These are phyloP conservation scores for Rhagonycha fulva DNA, from an alignment of 2,888 invertebrate species.

Conservation along the genomic window DNA sequence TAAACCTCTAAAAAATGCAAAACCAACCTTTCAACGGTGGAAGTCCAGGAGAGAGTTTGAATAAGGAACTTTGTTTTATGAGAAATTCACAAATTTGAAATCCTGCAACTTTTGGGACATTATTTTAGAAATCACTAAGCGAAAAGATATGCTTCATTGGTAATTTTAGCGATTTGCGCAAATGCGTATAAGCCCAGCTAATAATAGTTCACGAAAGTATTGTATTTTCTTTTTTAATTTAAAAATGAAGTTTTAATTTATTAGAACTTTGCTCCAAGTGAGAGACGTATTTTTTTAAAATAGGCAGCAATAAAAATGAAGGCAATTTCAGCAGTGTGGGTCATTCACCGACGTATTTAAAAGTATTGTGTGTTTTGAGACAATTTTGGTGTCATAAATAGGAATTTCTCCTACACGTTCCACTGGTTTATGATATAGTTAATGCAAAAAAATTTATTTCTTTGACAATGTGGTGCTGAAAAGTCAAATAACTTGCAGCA, in stretches of 20 bases:
- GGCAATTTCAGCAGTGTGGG: conserved; percentile 12
- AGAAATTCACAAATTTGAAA: background rate
- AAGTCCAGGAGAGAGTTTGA: too few relatives aligned
- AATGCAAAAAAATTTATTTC: background rate
- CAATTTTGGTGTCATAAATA: conserved; percentile 27
- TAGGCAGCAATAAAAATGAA: conserved; percentile 18
- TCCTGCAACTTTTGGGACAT: background rate
- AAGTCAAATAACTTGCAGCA: background rate
- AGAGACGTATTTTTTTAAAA: conserved; percentile 23
- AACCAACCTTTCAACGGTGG: too few relatives aligned
- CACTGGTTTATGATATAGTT: background rate
- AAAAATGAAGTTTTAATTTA: background rate
- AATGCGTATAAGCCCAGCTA: background rate
- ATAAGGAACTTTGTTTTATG: too few relatives aligned
- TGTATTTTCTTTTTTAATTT: background rate
- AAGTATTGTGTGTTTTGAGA: conserved; percentile 25
- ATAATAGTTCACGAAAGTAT: background rate
- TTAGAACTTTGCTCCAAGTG: background rate
- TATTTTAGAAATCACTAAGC: background rate
- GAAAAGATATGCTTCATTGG: background rate
- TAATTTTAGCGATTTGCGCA: background rate
- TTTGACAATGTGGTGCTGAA: background rate
- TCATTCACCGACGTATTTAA: conserved; percentile 26
- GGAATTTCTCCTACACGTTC: conserved; percentile 24
- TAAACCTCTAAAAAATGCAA: too few relatives aligned